Evolutionary conservation across 2,113 vertebrate species (phyloP).

Genomic region (Chlorodrepanis virens): DNA sequence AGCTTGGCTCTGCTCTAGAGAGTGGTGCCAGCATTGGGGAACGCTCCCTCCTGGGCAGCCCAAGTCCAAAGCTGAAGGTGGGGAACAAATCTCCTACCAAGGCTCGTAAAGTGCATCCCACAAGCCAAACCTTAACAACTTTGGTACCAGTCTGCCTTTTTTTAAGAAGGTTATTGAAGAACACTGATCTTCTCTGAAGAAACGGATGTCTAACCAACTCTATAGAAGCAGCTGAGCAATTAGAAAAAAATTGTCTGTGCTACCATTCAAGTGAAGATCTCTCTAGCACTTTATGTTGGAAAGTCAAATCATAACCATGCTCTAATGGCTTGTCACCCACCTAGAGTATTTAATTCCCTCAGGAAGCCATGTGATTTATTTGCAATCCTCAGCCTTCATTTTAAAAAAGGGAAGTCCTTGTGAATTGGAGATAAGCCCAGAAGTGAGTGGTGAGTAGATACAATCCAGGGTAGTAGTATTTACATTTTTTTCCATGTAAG

Average conservation of each 20-base stretch:
- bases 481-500: not conserved
- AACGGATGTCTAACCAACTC: not conserved
- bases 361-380: not conserved
- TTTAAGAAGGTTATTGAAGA: not conserved
- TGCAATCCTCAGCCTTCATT: not conserved
- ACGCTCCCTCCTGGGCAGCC: not conserved
- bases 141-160: not conserved
- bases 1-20: not conserved
- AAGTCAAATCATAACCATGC: not conserved
- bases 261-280: not conserved
- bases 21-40: fast-evolving
- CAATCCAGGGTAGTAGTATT: not conserved
- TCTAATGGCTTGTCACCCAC: not conserved
- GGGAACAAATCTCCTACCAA: not conserved
- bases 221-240: not conserved
- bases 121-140: not conserved
- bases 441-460: not conserved
- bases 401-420: not conserved
- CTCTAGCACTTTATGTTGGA: not conserved
- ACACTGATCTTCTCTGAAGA: not conserved
- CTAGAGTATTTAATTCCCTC: not conserved
- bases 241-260: not conserved
- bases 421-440: not conserved
- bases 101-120: fast-evolving
- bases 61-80: not conserved